Conservation (phyloP, 1,140 invertebrate species). For the Microvelia longipes region DNA sequence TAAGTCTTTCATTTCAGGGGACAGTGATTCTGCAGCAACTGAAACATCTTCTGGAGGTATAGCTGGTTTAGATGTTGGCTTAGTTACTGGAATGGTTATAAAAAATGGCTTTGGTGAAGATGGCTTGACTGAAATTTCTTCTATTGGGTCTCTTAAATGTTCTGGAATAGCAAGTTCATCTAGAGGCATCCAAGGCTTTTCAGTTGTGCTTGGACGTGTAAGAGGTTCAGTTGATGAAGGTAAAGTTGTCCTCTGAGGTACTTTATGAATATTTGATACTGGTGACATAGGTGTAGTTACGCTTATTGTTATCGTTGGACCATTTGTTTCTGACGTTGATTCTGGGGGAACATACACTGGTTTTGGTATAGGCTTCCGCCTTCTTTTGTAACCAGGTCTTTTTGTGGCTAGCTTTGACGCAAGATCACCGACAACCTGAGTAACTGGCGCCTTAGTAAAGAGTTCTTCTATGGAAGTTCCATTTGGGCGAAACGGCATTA, state of each 20-base stretch:
- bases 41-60: slow-evolving; percentile 23
- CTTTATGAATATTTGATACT: background rate
- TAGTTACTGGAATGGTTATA: background rate
- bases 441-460: slow-evolving; percentile 37
- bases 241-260: background rate
- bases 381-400: slow-evolving; percentile 9
- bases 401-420: slow-evolving; percentile 6
- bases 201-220: background rate
- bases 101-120: background rate
- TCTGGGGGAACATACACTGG: slow-evolving; percentile 18
- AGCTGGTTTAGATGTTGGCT: slow-evolving; percentile 14
- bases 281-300: background rate
- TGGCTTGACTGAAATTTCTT: slow-evolving; percentile 3
- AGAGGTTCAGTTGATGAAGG: background rate
- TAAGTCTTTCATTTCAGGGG: slow-evolving; percentile 31
- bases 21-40: slow-evolving; percentile 29
- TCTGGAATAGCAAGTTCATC: slow-evolving; percentile 2
- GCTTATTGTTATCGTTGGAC: slow-evolving; percentile 2
- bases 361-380: slow-evolving; percentile 3
- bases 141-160: background rate
- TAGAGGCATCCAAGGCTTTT: background rate
- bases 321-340: slow-evolving; percentile 8
- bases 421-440: slow-evolving; percentile 29
- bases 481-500: slow-evolving; percentile 36
- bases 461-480: slow-evolving; percentile 31